Evolutionary conservation across 2,797 vertebrate genomes (phyloP).

Genomic region (Ibycter americanus): DNA sequence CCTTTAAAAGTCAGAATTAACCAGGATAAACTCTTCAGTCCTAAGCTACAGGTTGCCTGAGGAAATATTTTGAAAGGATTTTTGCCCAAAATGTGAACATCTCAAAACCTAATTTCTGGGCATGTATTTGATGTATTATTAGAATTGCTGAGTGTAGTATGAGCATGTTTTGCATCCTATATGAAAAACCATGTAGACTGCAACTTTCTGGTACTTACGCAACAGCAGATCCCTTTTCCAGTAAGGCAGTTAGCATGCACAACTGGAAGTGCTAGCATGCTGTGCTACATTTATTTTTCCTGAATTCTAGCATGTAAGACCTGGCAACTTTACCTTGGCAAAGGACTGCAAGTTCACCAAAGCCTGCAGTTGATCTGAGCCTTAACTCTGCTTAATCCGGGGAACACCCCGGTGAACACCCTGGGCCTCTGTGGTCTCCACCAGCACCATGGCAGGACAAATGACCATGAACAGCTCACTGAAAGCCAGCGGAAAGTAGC

Average conservation of each 20-base stretch:
- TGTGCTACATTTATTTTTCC: neutral
- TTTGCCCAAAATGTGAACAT: neutral
- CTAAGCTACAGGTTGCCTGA: neutral
- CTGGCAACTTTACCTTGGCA: neutral
- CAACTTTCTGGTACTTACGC: neutral
- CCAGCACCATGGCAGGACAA: neutral
- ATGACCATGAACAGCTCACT: neutral
- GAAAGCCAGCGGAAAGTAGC: neutral
- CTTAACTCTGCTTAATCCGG: neutral
- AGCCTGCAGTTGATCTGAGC: neutral
- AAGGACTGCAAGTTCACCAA: neutral
- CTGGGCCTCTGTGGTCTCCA: neutral
- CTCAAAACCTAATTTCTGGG: neutral
- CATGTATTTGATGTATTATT: neutral
- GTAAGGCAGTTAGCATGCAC: neutral
- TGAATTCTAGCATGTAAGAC: neutral
- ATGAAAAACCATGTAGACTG: neutral
- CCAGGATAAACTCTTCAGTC: neutral
- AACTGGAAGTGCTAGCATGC: neutral
- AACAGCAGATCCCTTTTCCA: neutral
- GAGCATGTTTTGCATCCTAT: neutral
- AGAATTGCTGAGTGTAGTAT: neutral
- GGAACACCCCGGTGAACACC: neutral
- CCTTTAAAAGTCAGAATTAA: conserved; percentile 6
- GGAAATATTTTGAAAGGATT: conserved; percentile 6